phyloP scores from a whole-genome alignment of 2,113 vertebrate species.

The Solea senegalensis region DNA sequence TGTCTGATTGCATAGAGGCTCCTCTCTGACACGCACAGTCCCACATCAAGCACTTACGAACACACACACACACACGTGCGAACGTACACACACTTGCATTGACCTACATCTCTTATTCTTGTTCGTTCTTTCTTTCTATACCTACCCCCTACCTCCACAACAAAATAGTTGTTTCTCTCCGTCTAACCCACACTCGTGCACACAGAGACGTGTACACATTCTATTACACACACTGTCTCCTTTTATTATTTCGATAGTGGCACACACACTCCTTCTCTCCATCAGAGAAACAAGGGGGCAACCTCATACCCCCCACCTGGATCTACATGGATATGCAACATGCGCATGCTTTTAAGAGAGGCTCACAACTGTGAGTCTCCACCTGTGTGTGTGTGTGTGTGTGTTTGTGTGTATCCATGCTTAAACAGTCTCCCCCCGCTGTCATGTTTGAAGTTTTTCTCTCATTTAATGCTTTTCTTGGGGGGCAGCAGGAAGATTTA shows the following conservation, averaged over 20 bases:
- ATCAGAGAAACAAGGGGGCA: slow-evolving; percentile 26
- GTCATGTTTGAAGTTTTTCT: slow-evolving; percentile 32
- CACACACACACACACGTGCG: slow-evolving; percentile 4
- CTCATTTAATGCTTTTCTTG: slow-evolving; percentile 20
- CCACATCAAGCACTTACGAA: slow-evolving; percentile 3
- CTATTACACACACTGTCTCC: slow-evolving; percentile 9
- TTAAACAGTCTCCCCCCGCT: slow-evolving; percentile 22
- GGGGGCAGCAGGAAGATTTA: slow-evolving; percentile 14
- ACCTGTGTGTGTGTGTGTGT: slow-evolving; percentile 27
- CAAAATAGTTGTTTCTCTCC: slow-evolving; percentile 22
- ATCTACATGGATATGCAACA: slow-evolving; percentile 48
- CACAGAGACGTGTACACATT: background rate
- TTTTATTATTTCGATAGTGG: slow-evolving; percentile 18
- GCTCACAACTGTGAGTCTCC: slow-evolving; percentile 23
- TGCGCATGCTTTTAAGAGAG: slow-evolving; percentile 74
- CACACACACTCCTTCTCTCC: slow-evolving; percentile 23
- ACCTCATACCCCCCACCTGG: slow-evolving; percentile 18
- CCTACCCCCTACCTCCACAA: slow-evolving; percentile 16
- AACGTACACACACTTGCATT: slow-evolving; percentile 1
- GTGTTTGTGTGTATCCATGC: slow-evolving; percentile 17
- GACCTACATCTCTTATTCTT: slow-evolving; percentile 11
- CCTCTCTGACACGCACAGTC: slow-evolving; percentile 20
- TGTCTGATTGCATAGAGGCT: slow-evolving; percentile 52
- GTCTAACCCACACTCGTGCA: slow-evolving; percentile 16
- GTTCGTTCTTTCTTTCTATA: slow-evolving; percentile 15